Evolutionary conservation across 2,888 invertebrate species (phyloP), one percentile per base, ranked within the genome.

Genomic region (Dusona sp.): DNA sequence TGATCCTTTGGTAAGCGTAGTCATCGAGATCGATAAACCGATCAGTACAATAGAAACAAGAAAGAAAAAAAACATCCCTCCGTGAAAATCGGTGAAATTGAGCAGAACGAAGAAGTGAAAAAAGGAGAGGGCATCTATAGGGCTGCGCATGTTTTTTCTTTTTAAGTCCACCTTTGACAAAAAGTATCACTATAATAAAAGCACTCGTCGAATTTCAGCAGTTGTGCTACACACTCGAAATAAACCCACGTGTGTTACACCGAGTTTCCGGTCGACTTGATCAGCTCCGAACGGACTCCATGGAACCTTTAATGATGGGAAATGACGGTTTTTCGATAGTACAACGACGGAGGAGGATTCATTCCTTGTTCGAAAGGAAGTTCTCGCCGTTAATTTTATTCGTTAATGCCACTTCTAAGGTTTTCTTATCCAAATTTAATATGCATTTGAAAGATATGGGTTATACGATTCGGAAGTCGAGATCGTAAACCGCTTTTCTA

Each of bases 81-180:
- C 77, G 72, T 83, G 73, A 90, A 92, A 93, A 93, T 92, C 92
- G 92, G 93, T 93, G 92, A 93, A 94, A 94, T 94, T 94, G 93
- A 93, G 94, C 92, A 91, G 92, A 92, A 92, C 90, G 90, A 89
- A 90, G 75, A 87, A 81, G 64, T 64, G 88, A 85, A 82, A 81
- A 79, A 85, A 74, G 74, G n/a, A 48, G 54, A 57, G 48, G 48
- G 65, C 57, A 22, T 45, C 57, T 25, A n/a, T 25, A 22, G 25
- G 42, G 38, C 38, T n/a, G 25, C 33, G 64, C 48, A 33, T 72
- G 36, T 68, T 80, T 88, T 74, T 57, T 79, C 85, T 86, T 79
- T 90, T 84, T 84, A 88, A 88, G 89, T 85, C 86, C 75, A 88
- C 87, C 90, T 91, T 92, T 92, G 90, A 90, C 91, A 64, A 77